Conservation (phyloP, 1,140 invertebrate species). For the Panagrolaimus sp. region DNA sequence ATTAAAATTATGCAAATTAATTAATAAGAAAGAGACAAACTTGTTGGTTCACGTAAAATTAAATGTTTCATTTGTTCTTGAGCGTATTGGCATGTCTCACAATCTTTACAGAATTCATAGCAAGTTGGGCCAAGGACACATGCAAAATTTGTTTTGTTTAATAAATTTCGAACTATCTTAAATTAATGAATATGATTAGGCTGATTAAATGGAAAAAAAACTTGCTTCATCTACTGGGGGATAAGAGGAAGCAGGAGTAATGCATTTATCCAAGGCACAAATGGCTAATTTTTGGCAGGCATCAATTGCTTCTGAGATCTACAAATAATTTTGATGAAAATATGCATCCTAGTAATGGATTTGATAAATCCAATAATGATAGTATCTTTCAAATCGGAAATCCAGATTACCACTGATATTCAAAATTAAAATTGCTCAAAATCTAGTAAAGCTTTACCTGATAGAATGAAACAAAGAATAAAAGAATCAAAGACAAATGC, state of each 20-base stretch:
- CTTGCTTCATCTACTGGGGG: slow-evolving; percentile 21
- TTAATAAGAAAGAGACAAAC: background rate
- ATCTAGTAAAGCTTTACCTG: too few species aligned
- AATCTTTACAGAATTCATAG: slow-evolving; percentile 25
- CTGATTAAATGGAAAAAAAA: background rate
- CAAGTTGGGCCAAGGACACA: slow-evolving; percentile 28
- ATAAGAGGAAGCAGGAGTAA: slow-evolving; percentile 13
- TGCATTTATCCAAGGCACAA: slow-evolving; percentile 33
- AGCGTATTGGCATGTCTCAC: slow-evolving; percentile 26
- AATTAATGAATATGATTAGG: background rate
- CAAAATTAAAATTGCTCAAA: too few species aligned
- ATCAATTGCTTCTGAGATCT: background rate
- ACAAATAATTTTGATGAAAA: too few species aligned
- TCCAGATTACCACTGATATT: too few species aligned
- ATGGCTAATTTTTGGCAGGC: slow-evolving; percentile 31
- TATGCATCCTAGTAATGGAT: too few species aligned
- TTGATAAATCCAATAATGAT: too few species aligned
- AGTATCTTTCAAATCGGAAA: too few species aligned
- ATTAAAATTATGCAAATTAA: background rate
- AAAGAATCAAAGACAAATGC: too few species aligned
- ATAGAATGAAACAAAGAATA: too few species aligned
- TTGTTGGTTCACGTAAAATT: slow-evolving; percentile 17
- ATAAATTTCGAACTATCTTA: slow-evolving; percentile 20
- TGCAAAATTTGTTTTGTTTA: slow-evolving; percentile 27
- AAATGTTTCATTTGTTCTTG: slow-evolving; percentile 29